phyloP scores from a whole-genome alignment of 2,888 invertebrate genomes.

The Subacronicta megacephala region DNA sequence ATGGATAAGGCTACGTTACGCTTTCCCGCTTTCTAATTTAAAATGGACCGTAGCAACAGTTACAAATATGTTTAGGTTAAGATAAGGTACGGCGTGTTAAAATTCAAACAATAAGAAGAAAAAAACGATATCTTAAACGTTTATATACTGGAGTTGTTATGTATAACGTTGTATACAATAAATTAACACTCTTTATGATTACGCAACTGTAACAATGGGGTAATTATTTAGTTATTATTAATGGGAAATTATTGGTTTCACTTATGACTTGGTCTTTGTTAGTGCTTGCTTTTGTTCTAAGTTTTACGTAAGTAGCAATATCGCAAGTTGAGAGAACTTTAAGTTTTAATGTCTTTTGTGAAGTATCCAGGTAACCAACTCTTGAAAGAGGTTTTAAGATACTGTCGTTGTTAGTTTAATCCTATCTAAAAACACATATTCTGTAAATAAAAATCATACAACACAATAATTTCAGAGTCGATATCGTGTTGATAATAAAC shows the following conservation, averaged over 20 bases:
- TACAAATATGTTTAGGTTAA: constrained; percentile 2
- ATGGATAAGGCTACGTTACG: neutral
- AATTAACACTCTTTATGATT: constrained; percentile 42
- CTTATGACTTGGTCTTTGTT: constrained; percentile 49
- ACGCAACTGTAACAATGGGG: constrained; percentile 52
- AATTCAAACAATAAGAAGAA: constrained; percentile 25
- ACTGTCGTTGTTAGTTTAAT: constrained; percentile 11
- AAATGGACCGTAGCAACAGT: constrained; percentile 6
- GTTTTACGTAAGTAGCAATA: constrained; percentile 49
- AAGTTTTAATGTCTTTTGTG: constrained; percentile 36
- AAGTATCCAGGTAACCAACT: constrained; percentile 37
- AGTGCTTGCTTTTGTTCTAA: constrained; percentile 49
- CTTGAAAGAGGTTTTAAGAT: constrained; percentile 31
- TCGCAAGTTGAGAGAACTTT: constrained; percentile 33
- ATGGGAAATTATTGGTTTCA: constrained; percentile 58
- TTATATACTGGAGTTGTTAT: constrained; percentile 25
- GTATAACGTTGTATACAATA: too few relatives aligned
- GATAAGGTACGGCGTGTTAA: constrained; percentile 13
- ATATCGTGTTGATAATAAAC: neutral
- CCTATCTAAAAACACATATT: neutral
- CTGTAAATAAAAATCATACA: constrained; percentile 3
- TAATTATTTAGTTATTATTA: constrained; percentile 53
- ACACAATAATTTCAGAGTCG: neutral
- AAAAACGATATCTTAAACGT: constrained; percentile 18
- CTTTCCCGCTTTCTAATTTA: constrained; percentile 4